Base-by-base conservation (phyloP, 1,140 invertebrate genomes). In the Cydia amplana region DNA sequence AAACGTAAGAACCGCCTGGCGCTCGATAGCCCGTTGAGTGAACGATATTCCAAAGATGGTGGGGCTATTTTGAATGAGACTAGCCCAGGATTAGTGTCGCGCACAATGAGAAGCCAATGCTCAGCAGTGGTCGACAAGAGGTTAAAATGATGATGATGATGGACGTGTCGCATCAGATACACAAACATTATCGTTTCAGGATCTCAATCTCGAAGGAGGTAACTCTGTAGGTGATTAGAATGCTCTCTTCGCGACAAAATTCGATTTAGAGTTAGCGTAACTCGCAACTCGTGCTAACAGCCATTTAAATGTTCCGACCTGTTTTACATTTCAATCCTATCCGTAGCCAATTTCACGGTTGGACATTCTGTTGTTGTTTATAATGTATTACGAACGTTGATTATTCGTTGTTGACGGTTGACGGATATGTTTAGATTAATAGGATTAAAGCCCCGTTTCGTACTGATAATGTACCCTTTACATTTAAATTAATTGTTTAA, bases 251-350 rank as follows among this genome's bases (percentile, higher is more conserved):
- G 51, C 16, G 51, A 55, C 46, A 14, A 55, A 55, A 55, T 55
- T 51, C 51, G 51, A 55, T 55, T 55, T 55, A 18, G 51, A 55
- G 51, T 55, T 55, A 55, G 4, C n/a, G 51, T 18, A 55, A 55
- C n/a, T 55, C 51, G 51, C 43, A 46, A 46, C 43, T 46, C 43
- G 43, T 46, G 51, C 51, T 55, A 55, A 55, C 51, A 55, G 51
- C 51, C 51, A 55, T 55, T 55, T 20, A 55, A 55, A 55, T 55
- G 51, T 55, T 55, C n/a, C 51, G 16, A 6, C 51, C 51, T 55
- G 51, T 55, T 55, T 55, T 55, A 55, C 51, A 55, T 55, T 55
- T 55, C 51, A 55, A 18, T 55, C n/a, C 7, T 55, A 55, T 55
- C n/a, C 51, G 12, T 49, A 49, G 16, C 51, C n/a, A 55, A 55